phyloP scores from a whole-genome alignment of 2,113 vertebrate species.

The Leptodactylus fuscus region DNA sequence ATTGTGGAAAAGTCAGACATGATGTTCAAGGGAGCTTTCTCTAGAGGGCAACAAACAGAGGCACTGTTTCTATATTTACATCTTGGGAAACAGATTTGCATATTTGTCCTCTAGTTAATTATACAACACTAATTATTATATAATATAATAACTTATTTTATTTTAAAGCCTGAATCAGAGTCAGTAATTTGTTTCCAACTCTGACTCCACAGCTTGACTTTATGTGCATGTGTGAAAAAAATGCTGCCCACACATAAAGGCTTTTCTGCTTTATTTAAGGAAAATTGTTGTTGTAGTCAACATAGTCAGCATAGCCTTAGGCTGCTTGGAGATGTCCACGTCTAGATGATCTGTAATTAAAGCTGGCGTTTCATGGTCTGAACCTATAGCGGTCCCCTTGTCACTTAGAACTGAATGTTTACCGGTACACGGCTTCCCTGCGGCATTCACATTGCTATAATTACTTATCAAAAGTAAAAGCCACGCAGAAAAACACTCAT shows the following conservation, averaged over 20 bases:
- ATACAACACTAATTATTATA: no score
- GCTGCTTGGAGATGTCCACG: not conserved
- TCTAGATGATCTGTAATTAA: not conserved
- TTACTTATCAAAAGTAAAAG: slow-evolving; percentile 14
- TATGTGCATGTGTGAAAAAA: no score
- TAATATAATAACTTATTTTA: no score
- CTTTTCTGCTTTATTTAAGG: not conserved
- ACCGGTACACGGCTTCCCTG: not conserved
- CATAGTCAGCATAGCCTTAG: not conserved
- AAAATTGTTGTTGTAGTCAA: not conserved
- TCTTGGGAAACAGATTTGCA: no score
- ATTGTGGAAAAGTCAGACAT: no score
- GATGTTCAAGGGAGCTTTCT: no score
- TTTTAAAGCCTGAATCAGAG: no score
- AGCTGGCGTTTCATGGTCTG: not conserved
- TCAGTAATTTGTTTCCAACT: no score
- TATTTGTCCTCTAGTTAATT: no score
- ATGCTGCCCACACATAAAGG: not conserved
- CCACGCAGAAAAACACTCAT: slow-evolving; percentile 4
- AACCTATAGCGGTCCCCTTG: not conserved
- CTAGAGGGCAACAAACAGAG: no score
- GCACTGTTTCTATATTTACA: no score
- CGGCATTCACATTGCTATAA: slow-evolving; percentile 15
- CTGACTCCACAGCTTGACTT: no score
- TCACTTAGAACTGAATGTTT: not conserved